Percentiles rank a stretch among this genome's conserved stretches.
Conservation (phyloP, 2,888 invertebrate species). For the Drosophila longiperda region DNA sequence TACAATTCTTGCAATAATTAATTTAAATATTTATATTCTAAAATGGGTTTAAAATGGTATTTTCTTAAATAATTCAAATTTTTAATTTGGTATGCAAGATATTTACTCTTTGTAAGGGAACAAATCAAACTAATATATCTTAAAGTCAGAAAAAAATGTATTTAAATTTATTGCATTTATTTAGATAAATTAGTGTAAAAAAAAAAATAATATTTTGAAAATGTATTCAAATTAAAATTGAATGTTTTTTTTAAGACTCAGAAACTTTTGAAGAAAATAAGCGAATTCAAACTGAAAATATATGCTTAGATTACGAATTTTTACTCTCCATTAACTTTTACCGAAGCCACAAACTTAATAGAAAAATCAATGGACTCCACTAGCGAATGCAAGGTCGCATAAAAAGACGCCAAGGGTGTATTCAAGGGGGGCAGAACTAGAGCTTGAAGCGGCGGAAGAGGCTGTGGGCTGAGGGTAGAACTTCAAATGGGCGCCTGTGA, state of each 20-base stretch:
- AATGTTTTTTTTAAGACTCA: background rate
- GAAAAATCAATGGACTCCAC: conserved; percentile 7
- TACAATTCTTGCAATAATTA: background rate
- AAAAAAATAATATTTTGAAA: no score
- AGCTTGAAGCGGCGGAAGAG: background rate
- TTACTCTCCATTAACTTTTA: background rate
- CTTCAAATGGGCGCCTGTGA: conserved; percentile 72
- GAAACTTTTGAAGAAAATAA: background rate
- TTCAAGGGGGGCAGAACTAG: conserved; percentile 12
- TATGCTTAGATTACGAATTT: background rate
- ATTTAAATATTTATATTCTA: background rate
- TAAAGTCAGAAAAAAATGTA: no score
- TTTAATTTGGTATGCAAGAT: background rate
- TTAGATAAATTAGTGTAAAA: no score
- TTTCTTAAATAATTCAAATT: background rate
- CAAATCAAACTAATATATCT: no score
- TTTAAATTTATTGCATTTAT: no score
- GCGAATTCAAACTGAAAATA: background rate
- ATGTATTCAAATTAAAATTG: no score
- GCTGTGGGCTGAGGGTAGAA: background rate
- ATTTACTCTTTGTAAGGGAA: no score
- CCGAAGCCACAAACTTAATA: background rate
- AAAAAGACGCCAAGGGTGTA: conserved; percentile 7
- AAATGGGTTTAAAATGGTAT: background rate
- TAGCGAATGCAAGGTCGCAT: background rate